Evolutionary conservation across 2,888 invertebrate species (phyloP), one percentile per base, ranked within the genome.

Genomic region (Dynastes hyllus): DNA sequence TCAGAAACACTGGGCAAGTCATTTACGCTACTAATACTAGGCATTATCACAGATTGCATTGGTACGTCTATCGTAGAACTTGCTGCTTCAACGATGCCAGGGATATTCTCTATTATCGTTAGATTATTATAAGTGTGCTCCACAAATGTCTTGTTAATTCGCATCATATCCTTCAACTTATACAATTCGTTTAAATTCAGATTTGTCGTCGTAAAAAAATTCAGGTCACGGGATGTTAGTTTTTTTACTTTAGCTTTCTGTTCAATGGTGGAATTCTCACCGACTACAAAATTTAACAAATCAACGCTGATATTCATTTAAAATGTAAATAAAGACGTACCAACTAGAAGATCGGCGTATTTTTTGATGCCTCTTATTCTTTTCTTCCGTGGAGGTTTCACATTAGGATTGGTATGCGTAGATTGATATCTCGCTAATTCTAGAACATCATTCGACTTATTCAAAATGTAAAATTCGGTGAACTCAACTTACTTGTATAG

Each of bases 191-290:
- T 91, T 53, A 92, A 88, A 65, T 84, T 90, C 90, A 66, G 91
- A 87, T 87, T 92, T 89, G 82, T 91, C 87, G 82, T 81, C 0
- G 94, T 92, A 78, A 95, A 90, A 81, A 93, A 90, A 13, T 94
- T 92, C 4, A 95, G 87, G 85, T 94, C 93, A 76, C 91, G 90
- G 5, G 94, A 92, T 84, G 91, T 92, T 50, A 95, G 88, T 84
- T 93, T 94, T 82, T 92, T 92, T 11, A 95, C 92, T 22, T 92
- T 91, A 1, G 95, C 93, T 86, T 92, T 93, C 22, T 91, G 92
- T 88, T 94, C 93, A 73, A 89, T 93, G 85, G 93, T 92, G 3
- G 90, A 90, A 77, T 90, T 89, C 67, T 92, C 90, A 50, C 93
- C 93, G 78, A 95, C 95, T 95, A 83, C 79, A 87, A 87, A 81